Conservation (phyloP, 2,797 vertebrate genomes). For the Rhyacichthys aspro region DNA sequence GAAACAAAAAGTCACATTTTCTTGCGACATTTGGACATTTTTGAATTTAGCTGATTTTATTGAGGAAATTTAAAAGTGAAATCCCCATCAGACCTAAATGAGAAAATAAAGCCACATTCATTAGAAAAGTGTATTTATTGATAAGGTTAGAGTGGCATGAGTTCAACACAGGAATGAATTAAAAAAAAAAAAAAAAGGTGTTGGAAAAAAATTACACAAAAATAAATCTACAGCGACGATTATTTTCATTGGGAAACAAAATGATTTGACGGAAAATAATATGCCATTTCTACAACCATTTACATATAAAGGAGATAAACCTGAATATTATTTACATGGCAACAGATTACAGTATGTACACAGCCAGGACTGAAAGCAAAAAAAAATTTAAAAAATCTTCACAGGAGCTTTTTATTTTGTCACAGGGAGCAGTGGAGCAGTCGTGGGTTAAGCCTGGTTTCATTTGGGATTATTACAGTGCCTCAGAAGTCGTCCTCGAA, state of each 20-base stretch:
- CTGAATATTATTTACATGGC: conserved; percentile 75
- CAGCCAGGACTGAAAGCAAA: conserved; percentile 25
- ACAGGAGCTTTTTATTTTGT: conserved; percentile 7
- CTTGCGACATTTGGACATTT: too few relatives aligned
- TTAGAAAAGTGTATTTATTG: conserved; percentile 81
- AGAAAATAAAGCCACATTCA: conserved; percentile 28
- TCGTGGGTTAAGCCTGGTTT: conserved; percentile 23
- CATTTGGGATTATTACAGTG: conserved; percentile 53
- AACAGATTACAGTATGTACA: conserved; percentile 78
- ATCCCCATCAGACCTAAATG: too few relatives aligned
- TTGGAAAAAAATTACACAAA: conserved; percentile 45
- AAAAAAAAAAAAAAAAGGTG: conserved; percentile 24
- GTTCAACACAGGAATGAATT: conserved; percentile 65
- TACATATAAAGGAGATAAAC: conserved; percentile 71
- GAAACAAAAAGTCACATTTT: too few relatives aligned
- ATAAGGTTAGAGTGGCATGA: conserved; percentile 70
- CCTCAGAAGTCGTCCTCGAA: conserved; percentile 55
- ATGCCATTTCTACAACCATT: conserved; percentile 75
- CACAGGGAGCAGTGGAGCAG: too few relatives aligned
- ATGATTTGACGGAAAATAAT: conserved; percentile 51
- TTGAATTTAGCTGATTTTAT: too few relatives aligned
- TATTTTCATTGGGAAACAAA: conserved; percentile 66
- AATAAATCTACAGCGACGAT: conserved; percentile 61
- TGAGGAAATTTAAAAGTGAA: too few relatives aligned
- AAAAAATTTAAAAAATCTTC: too few relatives aligned